Base-by-base conservation (phyloP, 2,797 vertebrate genomes). In the Epinephelus coioides region DNA sequence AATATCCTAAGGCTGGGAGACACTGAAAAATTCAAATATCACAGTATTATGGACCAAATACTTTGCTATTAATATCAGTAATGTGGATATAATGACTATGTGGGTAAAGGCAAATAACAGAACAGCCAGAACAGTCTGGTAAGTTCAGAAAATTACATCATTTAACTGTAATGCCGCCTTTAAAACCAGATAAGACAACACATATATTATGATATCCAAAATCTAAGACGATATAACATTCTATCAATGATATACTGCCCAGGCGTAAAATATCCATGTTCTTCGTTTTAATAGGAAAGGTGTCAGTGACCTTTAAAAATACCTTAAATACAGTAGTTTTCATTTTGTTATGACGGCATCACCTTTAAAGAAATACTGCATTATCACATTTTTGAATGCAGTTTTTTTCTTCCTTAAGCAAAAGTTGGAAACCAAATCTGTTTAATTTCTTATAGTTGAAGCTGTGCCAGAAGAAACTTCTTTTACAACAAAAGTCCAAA, bases 401-500 rank as follows among this genome's bases (percentile, higher is more conserved):
- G 13, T 59, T 25, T 44, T 3, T 57, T 0, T 40, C 17, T 8
- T 55, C 1, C 27, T 60, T 67, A 27, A 14, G 7, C 34, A 34
- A 34, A 34, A 34, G 34, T 15, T 12, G 15, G 10, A 9, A 34
- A 53, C 15, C 34, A 62, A 43, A 65, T 10, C 47, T 5, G 46
- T 25, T 53, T 19, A 21, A 59, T 67, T 68, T 56, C 19, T 60
- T 60, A 14, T 8, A 15, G 6, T 64, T 27, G 2, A 64, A 76
- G n/a, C 50, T 4, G 60, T 66, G 67, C 27, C 71, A 21, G 68
- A 50, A 73, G 72, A 75, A n/a, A 25, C 51, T 65, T 78, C n/a
- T 74, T 50, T 61, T 56, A 51, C 71, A 72, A 69, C 74, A 56
- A 27, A 51, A 68, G 62, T 43, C 61, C 59, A 64, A 90, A 92